These are phyloP conservation scores for Propithecus coquereli DNA, from an alignment of 2,113 vertebrate species.

Conservation along the genomic window DNA sequence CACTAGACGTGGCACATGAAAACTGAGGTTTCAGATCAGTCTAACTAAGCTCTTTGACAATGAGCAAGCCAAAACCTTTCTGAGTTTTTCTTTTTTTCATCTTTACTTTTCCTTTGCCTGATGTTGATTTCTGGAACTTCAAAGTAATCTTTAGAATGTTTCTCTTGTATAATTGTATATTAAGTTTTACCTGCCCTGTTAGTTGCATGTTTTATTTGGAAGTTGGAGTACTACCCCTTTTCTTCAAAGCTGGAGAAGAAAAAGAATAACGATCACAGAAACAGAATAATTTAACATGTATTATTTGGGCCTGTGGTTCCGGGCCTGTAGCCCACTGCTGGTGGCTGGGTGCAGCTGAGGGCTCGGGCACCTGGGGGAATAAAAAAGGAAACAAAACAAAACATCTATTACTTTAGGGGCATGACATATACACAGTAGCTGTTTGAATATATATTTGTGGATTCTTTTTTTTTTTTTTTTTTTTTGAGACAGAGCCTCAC, in stretches of 20 bases:
- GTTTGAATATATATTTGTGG: neutral
- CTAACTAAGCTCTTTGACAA: neutral
- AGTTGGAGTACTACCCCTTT: neutral
- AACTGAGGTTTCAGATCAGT: neutral
- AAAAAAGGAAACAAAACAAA: no score
- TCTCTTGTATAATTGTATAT: neutral
- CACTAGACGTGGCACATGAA: neutral
- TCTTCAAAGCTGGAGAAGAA: neutral
- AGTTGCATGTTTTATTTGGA: neutral
- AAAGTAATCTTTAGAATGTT: constrained; percentile 10
- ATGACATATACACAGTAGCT: neutral
- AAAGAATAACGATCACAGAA: constrained; percentile 14
- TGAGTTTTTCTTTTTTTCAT: constrained; percentile 19
- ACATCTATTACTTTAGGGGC: no score
- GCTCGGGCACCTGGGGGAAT: no score
- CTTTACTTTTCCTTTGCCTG: neutral
- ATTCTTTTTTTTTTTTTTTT: neutral
- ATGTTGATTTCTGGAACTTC: neutral
- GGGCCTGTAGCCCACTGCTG: no score
- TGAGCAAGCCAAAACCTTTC: neutral
- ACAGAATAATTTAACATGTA: neutral
- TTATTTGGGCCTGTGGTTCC: neutral
- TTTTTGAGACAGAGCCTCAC: no score
- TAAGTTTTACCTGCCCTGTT: neutral
- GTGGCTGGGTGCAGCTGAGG: no score